These are phyloP conservation scores for Brachyistius frenatus DNA, from an alignment of 2,113 vertebrate genomes.

Conservation along the genomic window DNA sequence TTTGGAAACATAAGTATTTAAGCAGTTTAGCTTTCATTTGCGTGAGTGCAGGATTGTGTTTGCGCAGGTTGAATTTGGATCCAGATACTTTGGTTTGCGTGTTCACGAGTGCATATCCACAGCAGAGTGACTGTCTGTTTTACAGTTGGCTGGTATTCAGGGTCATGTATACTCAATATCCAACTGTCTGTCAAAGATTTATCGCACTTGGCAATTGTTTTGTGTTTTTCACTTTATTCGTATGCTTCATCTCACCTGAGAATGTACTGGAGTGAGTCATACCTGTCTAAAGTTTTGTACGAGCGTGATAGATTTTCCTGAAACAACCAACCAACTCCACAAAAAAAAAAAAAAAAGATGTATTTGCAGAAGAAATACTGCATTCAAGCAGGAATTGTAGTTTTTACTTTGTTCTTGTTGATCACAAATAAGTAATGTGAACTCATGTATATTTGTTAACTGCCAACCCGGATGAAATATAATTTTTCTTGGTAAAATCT, in stretches of 20 bases:
- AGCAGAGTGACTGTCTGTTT: constrained; percentile 4
- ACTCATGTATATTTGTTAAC: no score
- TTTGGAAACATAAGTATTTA: constrained; percentile 10
- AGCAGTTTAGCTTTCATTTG: constrained; percentile 1
- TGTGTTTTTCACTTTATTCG: neutral
- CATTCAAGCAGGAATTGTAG: no score
- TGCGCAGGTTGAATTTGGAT: neutral
- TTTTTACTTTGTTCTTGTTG: no score
- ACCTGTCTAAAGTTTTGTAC: neutral
- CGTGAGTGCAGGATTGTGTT: constrained; percentile 10
- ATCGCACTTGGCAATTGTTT: neutral
- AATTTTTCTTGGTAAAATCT: no score
- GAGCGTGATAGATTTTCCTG: neutral
- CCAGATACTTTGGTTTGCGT: neutral
- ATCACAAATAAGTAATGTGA: no score
- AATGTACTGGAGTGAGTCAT: neutral
- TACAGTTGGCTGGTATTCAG: constrained; percentile 7
- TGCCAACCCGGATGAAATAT: no score
- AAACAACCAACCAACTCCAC: neutral
- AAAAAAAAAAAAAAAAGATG: neutral
- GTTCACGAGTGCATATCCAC: constrained; percentile 14
- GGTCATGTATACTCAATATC: neutral
- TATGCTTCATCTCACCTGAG: neutral
- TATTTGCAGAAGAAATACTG: neutral
- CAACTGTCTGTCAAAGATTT: constrained; percentile 11